phyloP scores from a whole-genome alignment of 2,113 vertebrate genomes.

The Melanerpes formicivorus region DNA sequence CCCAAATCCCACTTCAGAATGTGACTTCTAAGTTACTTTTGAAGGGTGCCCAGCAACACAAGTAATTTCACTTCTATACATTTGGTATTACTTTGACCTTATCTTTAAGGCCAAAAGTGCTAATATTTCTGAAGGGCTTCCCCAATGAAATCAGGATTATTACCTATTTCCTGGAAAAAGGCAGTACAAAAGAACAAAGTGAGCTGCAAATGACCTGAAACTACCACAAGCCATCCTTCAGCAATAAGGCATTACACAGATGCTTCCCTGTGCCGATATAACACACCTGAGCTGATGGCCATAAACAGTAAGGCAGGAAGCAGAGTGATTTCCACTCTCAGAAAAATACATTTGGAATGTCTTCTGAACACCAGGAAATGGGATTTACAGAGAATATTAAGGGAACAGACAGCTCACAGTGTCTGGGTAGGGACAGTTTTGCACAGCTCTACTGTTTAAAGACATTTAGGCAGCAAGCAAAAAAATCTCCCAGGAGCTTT shows the following conservation, averaged over 20 bases:
- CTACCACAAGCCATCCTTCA: background rate
- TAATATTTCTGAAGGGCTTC: background rate
- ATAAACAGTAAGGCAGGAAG: background rate
- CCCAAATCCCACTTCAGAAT: background rate
- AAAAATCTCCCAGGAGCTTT: background rate
- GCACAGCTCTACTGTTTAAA: background rate
- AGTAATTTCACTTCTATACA: background rate
- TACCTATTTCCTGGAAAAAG: background rate
- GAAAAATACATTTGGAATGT: background rate
- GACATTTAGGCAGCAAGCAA: background rate
- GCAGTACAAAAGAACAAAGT: background rate
- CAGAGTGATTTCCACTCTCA: background rate
- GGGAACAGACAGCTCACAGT: background rate
- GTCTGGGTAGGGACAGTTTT: background rate
- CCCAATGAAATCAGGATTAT: background rate
- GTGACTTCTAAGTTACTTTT: background rate
- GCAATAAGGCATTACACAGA: background rate
- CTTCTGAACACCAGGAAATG: background rate
- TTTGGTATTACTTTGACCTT: background rate
- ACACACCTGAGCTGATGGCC: background rate
- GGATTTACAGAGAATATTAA: background rate
- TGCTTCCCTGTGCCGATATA: background rate
- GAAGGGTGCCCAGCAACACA: background rate
- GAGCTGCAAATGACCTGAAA: background rate
- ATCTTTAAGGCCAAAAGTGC: background rate